Conservation (phyloP, 2,797 vertebrate genomes). For the Leucoraja ocellata region DNA sequence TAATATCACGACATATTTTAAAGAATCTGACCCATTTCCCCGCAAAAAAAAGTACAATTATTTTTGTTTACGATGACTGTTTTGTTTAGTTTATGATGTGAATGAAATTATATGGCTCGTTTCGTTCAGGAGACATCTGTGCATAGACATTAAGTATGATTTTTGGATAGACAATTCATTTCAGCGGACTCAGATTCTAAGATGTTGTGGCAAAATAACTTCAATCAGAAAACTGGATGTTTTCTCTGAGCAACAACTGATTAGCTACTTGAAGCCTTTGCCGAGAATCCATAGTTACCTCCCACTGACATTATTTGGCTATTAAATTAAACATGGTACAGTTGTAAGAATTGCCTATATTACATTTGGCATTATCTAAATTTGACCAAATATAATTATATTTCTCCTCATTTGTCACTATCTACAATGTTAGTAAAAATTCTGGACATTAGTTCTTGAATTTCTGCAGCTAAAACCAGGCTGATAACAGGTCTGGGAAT, state of each 20-base stretch:
- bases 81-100: neutral
- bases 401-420: neutral
- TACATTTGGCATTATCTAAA: neutral
- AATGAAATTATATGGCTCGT: neutral
- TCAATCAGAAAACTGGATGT: neutral
- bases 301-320: conserved; percentile 1
- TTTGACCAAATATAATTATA: neutral
- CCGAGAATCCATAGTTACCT: neutral
- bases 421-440: neutral
- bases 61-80: neutral
- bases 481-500: no score
- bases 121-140: neutral
- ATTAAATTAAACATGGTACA: conserved; percentile 24
- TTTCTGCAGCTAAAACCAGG: no score
- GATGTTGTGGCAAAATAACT: neutral
- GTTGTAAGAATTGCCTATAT: neutral
- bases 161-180: conserved; percentile 6
- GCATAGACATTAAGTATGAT: neutral
- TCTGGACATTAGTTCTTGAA: neutral
- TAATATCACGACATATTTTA: neutral
- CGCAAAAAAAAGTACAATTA: neutral
- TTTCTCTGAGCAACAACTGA: neutral
- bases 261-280: neutral
- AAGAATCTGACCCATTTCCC: neutral
- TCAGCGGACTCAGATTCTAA: neutral